These are phyloP conservation scores for Cheilosia impressa DNA, from an alignment of 2,888 invertebrate genomes.

Conservation along the genomic window DNA sequence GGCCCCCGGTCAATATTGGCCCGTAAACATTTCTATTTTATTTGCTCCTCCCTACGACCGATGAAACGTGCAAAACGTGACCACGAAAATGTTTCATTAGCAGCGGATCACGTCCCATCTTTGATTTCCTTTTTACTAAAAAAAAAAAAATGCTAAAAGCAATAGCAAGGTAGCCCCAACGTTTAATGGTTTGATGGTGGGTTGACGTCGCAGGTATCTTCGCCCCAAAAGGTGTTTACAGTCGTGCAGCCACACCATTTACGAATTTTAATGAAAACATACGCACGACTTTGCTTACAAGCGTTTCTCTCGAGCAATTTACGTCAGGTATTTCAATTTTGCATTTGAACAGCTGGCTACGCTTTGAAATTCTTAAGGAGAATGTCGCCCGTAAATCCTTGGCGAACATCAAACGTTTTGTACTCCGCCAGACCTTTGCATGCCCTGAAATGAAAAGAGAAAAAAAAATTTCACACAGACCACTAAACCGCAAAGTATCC, in stretches of 20 bases:
- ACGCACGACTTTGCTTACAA: conserved; percentile 37
- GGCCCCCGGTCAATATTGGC: conserved; percentile 23
- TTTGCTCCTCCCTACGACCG: background rate
- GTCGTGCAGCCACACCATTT: background rate
- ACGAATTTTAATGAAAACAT: conserved; percentile 18
- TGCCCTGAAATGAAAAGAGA: background rate
- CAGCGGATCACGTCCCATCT: conserved; percentile 57
- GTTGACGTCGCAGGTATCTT: background rate
- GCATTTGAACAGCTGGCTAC: conserved; percentile 34
- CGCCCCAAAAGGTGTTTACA: conserved; percentile 2
- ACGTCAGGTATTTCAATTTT: conserved; percentile 17
- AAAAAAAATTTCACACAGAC: conserved; percentile 2
- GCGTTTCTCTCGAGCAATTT: conserved; percentile 12
- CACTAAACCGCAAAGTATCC: conserved; percentile 20
- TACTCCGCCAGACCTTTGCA: background rate
- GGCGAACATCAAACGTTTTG: conserved; percentile 17
- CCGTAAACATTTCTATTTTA: conserved; percentile 12
- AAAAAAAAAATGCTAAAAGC: conserved; percentile 11
- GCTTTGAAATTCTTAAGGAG: conserved; percentile 7
- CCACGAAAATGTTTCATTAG: conserved; percentile 56
- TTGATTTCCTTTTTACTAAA: conserved; percentile 47
- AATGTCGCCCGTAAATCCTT: conserved; percentile 22
- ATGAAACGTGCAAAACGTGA: background rate
- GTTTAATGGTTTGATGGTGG: background rate
- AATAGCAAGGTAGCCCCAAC: conserved; percentile 33